Base-by-base conservation (phyloP, 2,113 vertebrate species). In the Urocolius indicus region DNA sequence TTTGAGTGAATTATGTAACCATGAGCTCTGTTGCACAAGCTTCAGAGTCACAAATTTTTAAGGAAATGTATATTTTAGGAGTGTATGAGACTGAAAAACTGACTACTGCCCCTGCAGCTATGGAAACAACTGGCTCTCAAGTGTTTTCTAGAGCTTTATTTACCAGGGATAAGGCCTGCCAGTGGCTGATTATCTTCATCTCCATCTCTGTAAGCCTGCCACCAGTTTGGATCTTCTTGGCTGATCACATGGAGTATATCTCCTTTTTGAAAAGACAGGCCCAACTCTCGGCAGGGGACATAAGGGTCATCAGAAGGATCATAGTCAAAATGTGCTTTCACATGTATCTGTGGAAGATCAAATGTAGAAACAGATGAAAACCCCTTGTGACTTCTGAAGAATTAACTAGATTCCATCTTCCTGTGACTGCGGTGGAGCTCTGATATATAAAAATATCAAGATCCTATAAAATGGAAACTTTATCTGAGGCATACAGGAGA, bases 171-270 rank as follows among this genome's bases (percentile, higher is more conserved):
- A n/a, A 99, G 99, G 54, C 99, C 99, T 81, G 99, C 99, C 57
- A 99, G 94, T 26, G 98, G 99, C 66, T 99, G 99, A 87, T 99
- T 99, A 94, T 99, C 99, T 97, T 99, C 99, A 30, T 99, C 99
- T 43, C 99, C 99, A 62, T 99, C 99, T 96, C 99, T 97, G 97
- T 99, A 99, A 87, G 99, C 99, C 96, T 99, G 99, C 99, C 99
- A 99, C 99, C 99, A 99, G 96, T 98, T 99, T 89, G 99, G 98
- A 96, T 99, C 99, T 73, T 99, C 99, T 96, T 99, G 99, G 97
- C 99, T 99, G 93, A 99, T 99, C 59, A 99, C 98, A 71, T 99
- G 99, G 66, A 99, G 99, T 92, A 99, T 99, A 97, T 99, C 99
- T 46, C 99, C 99, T 87, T 99, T 99, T 94, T 99, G 99, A 97